Evolutionary conservation across 2,888 invertebrate genomes (phyloP).

Genomic region (Isotomurus palustris): DNA sequence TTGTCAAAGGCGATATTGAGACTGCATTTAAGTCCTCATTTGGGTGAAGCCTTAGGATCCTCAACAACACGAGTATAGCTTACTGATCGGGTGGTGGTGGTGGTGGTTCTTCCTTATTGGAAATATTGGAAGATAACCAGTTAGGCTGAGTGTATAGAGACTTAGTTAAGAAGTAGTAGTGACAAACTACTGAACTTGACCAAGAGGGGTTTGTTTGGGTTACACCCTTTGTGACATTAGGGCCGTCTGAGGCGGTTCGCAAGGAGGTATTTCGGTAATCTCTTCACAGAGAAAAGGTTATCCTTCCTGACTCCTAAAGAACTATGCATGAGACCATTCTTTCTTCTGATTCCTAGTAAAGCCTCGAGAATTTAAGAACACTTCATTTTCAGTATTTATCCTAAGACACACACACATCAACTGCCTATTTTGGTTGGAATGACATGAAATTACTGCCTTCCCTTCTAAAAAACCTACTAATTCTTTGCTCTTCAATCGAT

Average conservation of each 20-base stretch:
- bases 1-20: not conserved
- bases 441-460: too few species aligned
- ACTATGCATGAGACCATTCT: too few species aligned
- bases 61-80: not conserved
- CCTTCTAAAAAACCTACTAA: too few species aligned
- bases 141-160: too few species aligned
- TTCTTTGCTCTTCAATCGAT: too few species aligned
- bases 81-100: not conserved
- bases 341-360: conserved; percentile 6
- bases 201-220: conserved; percentile 43
- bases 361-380: too few species aligned
- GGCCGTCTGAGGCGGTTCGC: conserved; percentile 43
- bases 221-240: conserved; percentile 46
- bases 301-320: too few species aligned
- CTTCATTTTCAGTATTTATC: too few species aligned
- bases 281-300: conserved; percentile 29
- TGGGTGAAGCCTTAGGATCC: not conserved
- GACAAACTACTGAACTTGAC: conserved; percentile 38
- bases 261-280: conserved; percentile 40
- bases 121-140: conserved; percentile 6
- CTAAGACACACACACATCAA: too few species aligned
- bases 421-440: too few species aligned
- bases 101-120: not conserved
- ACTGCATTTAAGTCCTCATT: not conserved
- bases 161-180: conserved; percentile 9